Conservation (phyloP, 2,113 vertebrate genomes). For the Phasianus colchicus region DNA sequence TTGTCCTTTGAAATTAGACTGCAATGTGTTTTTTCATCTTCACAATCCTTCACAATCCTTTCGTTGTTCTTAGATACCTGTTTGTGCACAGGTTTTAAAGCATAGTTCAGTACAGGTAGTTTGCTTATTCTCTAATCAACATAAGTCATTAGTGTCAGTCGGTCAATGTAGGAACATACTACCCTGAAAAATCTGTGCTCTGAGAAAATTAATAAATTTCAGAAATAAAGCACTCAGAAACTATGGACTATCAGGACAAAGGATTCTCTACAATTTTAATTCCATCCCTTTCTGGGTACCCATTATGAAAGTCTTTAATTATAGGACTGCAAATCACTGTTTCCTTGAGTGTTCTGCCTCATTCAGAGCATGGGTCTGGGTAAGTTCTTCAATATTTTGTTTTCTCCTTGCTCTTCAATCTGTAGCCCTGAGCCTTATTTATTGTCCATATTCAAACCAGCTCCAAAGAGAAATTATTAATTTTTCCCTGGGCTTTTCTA, state of each 20-base stretch:
- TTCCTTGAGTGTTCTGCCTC: not conserved
- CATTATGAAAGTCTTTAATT: conserved; percentile 9
- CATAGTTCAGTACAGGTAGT: not conserved
- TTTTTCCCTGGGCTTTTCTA: not conserved
- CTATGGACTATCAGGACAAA: not conserved
- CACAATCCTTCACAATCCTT: not conserved
- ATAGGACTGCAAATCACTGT: not conserved
- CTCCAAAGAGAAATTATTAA: not conserved
- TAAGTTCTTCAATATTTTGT: conserved; percentile 3
- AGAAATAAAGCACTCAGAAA: not conserved
- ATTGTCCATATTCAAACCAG: not conserved
- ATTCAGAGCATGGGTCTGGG: not conserved
- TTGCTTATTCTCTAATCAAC: not conserved
- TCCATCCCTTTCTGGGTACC: not conserved
- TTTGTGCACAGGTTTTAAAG: not conserved
- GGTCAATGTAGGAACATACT: not conserved
- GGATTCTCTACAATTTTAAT: not conserved
- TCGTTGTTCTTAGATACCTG: conserved; percentile 12
- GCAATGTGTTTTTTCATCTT: conserved; percentile 6
- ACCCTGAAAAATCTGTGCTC: not conserved
- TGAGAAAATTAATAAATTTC: not conserved
- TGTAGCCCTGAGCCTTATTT: not conserved
- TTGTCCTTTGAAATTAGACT: conserved; percentile 31
- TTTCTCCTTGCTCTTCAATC: not conserved
- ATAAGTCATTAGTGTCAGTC: not conserved